Evolutionary conservation across 2,113 vertebrate species (phyloP).

Genomic region (Verasper variegatus): DNA sequence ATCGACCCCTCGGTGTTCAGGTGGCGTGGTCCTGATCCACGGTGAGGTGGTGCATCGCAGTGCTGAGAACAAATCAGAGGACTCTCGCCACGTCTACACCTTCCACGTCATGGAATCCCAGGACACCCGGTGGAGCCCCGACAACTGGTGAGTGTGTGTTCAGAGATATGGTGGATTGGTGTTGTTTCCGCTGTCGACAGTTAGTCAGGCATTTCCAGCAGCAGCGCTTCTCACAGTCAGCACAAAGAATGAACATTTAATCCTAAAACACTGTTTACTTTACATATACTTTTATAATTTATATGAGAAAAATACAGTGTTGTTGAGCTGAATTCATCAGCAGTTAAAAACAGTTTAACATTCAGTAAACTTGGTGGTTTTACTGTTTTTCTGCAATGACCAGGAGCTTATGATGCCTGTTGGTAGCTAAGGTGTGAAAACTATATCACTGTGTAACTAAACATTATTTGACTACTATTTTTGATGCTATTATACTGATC

Average conservation of each 20-base stretch:
- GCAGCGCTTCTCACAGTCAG: not conserved
- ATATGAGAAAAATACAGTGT: not conserved
- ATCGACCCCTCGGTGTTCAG: slow-evolving; percentile 67
- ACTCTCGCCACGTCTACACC: slow-evolving; percentile 90
- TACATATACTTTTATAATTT: no score
- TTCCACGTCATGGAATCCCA: slow-evolving; percentile 95
- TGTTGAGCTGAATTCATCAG: not conserved
- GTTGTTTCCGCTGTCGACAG: not conserved
- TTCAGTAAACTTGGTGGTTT: no score
- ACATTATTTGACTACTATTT: no score
- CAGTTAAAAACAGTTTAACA: not conserved
- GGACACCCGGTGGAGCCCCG: slow-evolving; percentile 88
- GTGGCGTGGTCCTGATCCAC: slow-evolving; percentile 89
- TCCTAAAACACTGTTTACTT: no score
- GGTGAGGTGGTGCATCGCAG: slow-evolving; percentile 96
- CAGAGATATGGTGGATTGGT: not conserved
- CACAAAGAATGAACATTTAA: no score
- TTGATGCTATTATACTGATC: no score
- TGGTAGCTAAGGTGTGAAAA: no score
- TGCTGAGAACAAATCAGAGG: slow-evolving; percentile 84
- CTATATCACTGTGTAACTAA: no score
- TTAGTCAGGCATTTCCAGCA: not conserved
- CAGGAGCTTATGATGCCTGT: no score
- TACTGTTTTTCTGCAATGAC: no score
- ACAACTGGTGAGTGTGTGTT: slow-evolving; percentile 88